Conservation (phyloP, 2,797 vertebrate genomes). For the Lagorchestes hirsutus region DNA sequence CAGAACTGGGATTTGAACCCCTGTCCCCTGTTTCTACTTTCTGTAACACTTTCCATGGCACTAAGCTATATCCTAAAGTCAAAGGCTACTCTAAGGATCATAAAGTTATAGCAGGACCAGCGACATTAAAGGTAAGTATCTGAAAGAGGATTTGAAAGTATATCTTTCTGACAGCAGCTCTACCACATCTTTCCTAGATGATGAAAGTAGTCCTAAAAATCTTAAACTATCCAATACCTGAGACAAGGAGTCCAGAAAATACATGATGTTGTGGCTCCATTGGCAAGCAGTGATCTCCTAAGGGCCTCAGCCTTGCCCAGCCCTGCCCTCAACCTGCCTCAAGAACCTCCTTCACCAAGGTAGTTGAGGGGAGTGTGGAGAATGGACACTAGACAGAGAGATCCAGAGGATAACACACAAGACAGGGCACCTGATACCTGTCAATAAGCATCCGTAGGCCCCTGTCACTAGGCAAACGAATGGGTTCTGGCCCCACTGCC, state of each 20-base stretch:
- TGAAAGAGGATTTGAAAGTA: not conserved
- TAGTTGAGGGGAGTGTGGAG: not conserved
- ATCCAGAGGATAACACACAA: not conserved
- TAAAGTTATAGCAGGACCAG: not conserved
- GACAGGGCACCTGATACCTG: not conserved
- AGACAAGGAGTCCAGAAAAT: not conserved
- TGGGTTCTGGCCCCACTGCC: not conserved
- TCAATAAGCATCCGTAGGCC: not conserved
- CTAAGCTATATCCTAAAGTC: not conserved
- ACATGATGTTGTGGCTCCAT: not conserved
- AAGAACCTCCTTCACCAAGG: not conserved
- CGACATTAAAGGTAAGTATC: not conserved
- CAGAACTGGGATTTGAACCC: not conserved
- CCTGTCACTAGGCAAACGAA: not conserved
- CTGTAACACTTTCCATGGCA: not conserved
- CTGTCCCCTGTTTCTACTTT: not conserved
- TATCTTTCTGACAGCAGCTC: not conserved
- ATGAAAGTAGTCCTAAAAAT: not conserved
- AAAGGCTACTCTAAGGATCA: not conserved
- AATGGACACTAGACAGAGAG: not conserved
- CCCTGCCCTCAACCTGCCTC: not conserved
- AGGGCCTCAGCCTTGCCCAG: not conserved
- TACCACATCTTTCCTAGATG: not conserved
- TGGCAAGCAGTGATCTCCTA: not conserved
- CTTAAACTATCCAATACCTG: not conserved